Evolutionary conservation across 2,888 invertebrate species (phyloP).

Genomic region (Metalampra italica): DNA sequence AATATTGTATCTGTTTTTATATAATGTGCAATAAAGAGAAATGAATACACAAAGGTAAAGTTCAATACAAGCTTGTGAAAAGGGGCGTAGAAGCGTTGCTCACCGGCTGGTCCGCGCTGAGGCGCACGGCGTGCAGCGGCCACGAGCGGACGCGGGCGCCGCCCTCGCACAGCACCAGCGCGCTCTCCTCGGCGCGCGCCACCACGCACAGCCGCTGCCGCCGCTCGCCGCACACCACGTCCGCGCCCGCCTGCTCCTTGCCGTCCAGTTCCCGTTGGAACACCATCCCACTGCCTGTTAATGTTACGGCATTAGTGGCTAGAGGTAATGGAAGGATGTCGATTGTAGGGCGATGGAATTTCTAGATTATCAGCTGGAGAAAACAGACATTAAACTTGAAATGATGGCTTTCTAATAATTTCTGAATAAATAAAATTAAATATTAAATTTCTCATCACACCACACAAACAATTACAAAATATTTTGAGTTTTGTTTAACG

Average conservation of each 20-base stretch:
- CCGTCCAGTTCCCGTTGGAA: slow-evolving; percentile 34
- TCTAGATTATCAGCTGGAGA: too few relatives aligned
- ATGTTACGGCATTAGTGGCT: background rate
- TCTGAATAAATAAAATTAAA: too few relatives aligned
- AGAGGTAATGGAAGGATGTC: background rate
- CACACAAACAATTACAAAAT: too few relatives aligned
- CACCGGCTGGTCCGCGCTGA: slow-evolving; percentile 25
- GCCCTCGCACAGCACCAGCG: slow-evolving; percentile 23
- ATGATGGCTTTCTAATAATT: too few relatives aligned
- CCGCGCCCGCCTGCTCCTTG: slow-evolving; percentile 29
- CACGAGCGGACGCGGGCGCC: slow-evolving; percentile 23
- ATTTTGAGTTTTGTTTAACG: too few relatives aligned
- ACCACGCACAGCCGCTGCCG: slow-evolving; percentile 19
- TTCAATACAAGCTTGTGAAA: too few relatives aligned
- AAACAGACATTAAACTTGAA: too few relatives aligned
- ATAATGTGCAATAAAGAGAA: too few relatives aligned
- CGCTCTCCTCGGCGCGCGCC: slow-evolving; percentile 7
- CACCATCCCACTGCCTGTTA: slow-evolving; percentile 3
- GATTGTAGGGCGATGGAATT: too few relatives aligned
- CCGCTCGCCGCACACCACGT: slow-evolving; percentile 27
- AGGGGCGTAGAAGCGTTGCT: background rate
- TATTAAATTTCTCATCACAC: too few relatives aligned
- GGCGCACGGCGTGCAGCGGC: slow-evolving; percentile 24
- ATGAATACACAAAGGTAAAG: too few relatives aligned
- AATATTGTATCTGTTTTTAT: too few relatives aligned